Percentiles rank a stretch among this genome's conserved stretches.
phyloP scores from a whole-genome alignment of 2,797 vertebrate species.

The Eutrigla gurnardus region DNA sequence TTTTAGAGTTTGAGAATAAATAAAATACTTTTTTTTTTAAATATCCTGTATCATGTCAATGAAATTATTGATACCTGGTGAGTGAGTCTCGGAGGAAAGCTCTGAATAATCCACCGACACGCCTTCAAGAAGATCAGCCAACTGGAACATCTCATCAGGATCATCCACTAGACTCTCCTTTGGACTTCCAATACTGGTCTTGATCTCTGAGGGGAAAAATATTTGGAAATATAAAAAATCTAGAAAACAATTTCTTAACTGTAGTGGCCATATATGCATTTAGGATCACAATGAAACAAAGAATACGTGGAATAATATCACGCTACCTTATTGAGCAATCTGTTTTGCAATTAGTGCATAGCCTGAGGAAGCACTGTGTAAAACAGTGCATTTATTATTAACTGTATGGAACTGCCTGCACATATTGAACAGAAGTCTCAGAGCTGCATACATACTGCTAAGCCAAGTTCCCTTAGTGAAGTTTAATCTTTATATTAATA shows the following conservation, averaged over 20 bases:
- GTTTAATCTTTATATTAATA: not conserved
- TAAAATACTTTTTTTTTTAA: not conserved
- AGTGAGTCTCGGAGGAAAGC: slow-evolving; percentile 67
- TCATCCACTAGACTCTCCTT: slow-evolving; percentile 83
- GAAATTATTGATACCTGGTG: slow-evolving; percentile 77
- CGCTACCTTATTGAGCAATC: not conserved
- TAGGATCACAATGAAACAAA: not conserved
- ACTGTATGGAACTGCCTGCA: not conserved
- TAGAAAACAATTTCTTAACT: not conserved
- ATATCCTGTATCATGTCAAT: not conserved
- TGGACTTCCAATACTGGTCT: slow-evolving; percentile 77
- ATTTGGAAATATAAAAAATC: not conserved
- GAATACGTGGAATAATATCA: not conserved
- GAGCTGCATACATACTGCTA: not conserved
- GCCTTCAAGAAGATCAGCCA: slow-evolving; percentile 83
- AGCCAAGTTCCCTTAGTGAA: not conserved
- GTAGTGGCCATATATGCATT: not conserved
- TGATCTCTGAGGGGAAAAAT: slow-evolving; percentile 71
- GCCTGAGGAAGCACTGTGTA: not conserved
- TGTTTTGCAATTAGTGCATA: not conserved
- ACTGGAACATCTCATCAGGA: slow-evolving; percentile 81
- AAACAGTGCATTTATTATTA: not conserved
- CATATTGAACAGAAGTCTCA: not conserved
- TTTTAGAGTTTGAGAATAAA: slow-evolving; percentile 1
- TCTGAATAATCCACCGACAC: slow-evolving; percentile 82